Evolutionary conservation across 2,888 invertebrate genomes (phyloP).

Genomic region (Chymomyza caudatula): DNA sequence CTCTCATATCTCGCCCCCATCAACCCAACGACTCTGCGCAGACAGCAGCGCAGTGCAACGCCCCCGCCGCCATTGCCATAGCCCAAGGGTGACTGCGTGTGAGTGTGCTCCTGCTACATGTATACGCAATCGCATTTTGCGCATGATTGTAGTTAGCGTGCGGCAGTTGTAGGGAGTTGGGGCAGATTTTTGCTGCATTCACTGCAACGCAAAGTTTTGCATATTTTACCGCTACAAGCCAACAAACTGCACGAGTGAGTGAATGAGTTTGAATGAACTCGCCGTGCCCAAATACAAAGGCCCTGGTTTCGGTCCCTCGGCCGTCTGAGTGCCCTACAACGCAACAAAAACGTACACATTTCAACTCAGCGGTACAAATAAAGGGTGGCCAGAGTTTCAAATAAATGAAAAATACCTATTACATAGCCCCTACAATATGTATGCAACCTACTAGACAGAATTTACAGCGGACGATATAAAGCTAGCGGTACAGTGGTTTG

Average conservation of each 20-base stretch:
- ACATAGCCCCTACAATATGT: background rate
- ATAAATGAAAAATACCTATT: conserved; percentile 40
- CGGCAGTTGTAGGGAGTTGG: background rate
- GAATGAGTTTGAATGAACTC: conserved; percentile 74
- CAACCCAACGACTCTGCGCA: conserved; percentile 25
- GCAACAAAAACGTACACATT: conserved; percentile 48
- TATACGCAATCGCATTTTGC: conserved; percentile 30
- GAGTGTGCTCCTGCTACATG: conserved; percentile 8
- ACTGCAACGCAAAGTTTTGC: conserved; percentile 62
- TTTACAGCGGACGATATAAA: too few species aligned
- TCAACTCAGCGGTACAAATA: conserved; percentile 46
- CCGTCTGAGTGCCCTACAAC: conserved; percentile 8
- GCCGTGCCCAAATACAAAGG: conserved; percentile 50
- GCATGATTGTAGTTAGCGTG: conserved; percentile 36
- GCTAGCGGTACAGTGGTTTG: background rate
- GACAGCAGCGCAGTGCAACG: conserved; percentile 54
- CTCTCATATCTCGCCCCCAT: background rate
- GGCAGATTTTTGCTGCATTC: conserved; percentile 47
- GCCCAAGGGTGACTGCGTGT: background rate
- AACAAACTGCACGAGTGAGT: conserved; percentile 57
- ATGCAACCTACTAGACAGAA: background rate
- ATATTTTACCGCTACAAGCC: conserved; percentile 60
- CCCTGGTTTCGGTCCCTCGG: conserved; percentile 9
- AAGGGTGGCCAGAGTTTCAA: conserved; percentile 27
- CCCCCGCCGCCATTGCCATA: conserved; percentile 44